These are phyloP conservation scores for mouse (Mus musculus) DNA, from an alignment of 2,113 vertebrate species.

Conservation along the genomic window GRCm39 chr5:144329001-144329500, in stretches of 20 bases:
- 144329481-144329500: too few species aligned
- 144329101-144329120: neutral
- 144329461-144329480: too few species aligned
- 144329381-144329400: neutral
- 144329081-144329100: neutral
- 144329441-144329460: neutral
- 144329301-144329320: neutral
- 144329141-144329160: neutral
- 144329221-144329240: neutral
- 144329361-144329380: neutral
- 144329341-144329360: neutral
- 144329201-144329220: neutral
- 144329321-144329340: neutral
- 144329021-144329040: neutral
- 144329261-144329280: neutral
- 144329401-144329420: neutral
- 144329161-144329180: neutral
- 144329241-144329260: neutral
- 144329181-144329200: neutral
- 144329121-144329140: neutral
- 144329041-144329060: neutral
- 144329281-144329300: neutral
- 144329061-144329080: constrained; percentile 5
- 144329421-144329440: neutral
- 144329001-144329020: neutral